These are phyloP conservation scores for Subacronicta megacephala DNA, from an alignment of 2,888 invertebrate species.

Conservation along the genomic window DNA sequence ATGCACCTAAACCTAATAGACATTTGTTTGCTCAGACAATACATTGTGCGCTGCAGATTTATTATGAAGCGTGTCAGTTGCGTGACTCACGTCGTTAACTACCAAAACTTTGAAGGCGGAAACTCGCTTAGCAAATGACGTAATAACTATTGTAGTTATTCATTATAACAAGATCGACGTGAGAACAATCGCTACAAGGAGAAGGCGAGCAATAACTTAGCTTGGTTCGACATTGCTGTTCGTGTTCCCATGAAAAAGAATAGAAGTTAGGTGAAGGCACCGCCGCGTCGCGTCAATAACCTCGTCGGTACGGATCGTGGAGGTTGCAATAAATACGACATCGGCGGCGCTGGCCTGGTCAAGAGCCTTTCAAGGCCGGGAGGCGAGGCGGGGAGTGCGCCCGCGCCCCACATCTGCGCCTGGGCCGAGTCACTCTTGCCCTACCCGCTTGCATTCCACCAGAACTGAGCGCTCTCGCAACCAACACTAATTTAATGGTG, in stretches of 20 bases:
- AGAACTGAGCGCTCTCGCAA: conserved; percentile 66
- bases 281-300: conserved; percentile 85
- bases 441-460: conserved; percentile 80
- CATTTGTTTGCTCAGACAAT: conserved; percentile 58
- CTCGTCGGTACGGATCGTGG: conserved; percentile 87
- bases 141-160: conserved; percentile 87
- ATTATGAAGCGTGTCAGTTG: conserved; percentile 79
- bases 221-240: conserved; percentile 65
- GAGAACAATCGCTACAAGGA: conserved; percentile 86
- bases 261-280: conserved; percentile 71
- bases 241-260: conserved; percentile 78
- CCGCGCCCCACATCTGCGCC: conserved; percentile 84
- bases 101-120: conserved; percentile 87
- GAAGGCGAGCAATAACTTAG: conserved; percentile 74
- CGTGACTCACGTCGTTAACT: conserved; percentile 87
- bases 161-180: conserved; percentile 86
- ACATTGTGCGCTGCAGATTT: conserved; percentile 72
- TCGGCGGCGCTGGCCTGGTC: conserved; percentile 87
- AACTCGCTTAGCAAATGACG: conserved; percentile 85
- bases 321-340: conserved; percentile 89
- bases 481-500: conserved; percentile 45
- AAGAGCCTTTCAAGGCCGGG: conserved; percentile 90
- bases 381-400: conserved; percentile 85
- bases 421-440: conserved; percentile 74
- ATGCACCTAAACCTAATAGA: conserved; percentile 62